Percentiles rank a stretch among this genome's conserved stretches.
Evolutionary conservation across 2,113 vertebrate species (phyloP).

Genomic region (Oxyura jamaicensis): DNA sequence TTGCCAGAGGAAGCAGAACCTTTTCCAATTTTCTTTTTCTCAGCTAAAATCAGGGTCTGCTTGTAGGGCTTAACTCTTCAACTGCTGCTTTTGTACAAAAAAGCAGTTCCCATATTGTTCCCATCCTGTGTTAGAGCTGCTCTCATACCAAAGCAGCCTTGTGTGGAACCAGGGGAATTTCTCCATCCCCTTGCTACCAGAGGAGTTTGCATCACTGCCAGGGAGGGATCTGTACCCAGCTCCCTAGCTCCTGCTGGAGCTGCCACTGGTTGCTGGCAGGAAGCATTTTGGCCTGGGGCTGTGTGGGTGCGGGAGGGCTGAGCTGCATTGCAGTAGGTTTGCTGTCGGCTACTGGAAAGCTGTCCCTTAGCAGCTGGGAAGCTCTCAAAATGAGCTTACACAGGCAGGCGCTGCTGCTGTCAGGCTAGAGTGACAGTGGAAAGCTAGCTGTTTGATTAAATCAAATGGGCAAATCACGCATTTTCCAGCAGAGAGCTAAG

Average conservation of each 20-base stretch:
- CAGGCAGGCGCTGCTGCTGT: neutral
- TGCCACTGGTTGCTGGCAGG: neutral
- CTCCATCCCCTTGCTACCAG: neutral
- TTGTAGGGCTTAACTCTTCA: neutral
- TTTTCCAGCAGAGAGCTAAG: constrained; percentile 22
- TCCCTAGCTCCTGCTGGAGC: neutral
- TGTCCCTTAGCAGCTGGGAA: neutral
- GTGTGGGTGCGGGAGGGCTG: neutral
- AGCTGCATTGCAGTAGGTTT: constrained; percentile 23
- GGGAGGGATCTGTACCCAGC: neutral
- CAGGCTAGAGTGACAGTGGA: neutral
- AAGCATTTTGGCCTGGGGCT: neutral
- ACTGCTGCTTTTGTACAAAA: neutral
- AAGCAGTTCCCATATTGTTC: neutral
- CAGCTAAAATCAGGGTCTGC: neutral
- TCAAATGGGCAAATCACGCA: neutral
- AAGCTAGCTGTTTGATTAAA: neutral
- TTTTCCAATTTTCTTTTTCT: neutral
- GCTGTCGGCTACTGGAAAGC: neutral
- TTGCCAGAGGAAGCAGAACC: neutral
- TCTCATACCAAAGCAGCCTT: neutral
- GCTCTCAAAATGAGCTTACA: neutral
- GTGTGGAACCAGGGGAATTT: neutral
- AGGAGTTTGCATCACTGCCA: neutral
- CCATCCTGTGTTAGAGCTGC: neutral